phyloP scores from a whole-genome alignment of 2,888 invertebrate genomes.

The Nomada goodeniana region DNA sequence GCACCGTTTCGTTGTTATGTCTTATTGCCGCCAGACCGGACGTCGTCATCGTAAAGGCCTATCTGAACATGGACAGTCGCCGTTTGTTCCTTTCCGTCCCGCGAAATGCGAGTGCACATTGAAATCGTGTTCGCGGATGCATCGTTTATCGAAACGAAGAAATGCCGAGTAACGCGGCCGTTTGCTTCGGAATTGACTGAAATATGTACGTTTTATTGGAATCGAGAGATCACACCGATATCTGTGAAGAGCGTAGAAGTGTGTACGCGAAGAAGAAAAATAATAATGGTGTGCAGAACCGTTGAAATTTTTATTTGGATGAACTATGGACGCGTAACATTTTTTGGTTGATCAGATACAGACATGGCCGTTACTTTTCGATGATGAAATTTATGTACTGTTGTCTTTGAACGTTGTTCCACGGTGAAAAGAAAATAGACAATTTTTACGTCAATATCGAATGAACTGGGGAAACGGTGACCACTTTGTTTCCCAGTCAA shows the following conservation, averaged over 20 bases:
- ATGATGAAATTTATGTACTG: too few species aligned
- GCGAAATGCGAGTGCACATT: slow-evolving; percentile 44
- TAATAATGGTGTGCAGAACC: background rate
- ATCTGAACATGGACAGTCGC: slow-evolving; percentile 21
- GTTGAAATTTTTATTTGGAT: too few species aligned
- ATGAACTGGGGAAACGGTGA: too few species aligned
- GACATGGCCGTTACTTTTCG: too few species aligned
- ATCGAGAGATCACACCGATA: slow-evolving; percentile 32
- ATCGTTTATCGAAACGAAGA: slow-evolving; percentile 43
- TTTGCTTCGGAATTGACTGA: slow-evolving; percentile 21
- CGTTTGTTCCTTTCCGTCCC: slow-evolving; percentile 10
- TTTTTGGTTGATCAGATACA: too few species aligned
- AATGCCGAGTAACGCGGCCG: slow-evolving; percentile 43
- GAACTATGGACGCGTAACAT: too few species aligned
- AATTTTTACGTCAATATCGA: too few species aligned
- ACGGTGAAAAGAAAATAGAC: too few species aligned
- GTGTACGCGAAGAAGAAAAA: slow-evolving; percentile 4
- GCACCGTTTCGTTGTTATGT: slow-evolving; percentile 56
- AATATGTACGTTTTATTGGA: slow-evolving; percentile 27
- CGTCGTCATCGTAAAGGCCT: slow-evolving; percentile 43
- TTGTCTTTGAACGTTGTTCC: too few species aligned
- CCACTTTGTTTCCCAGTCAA: too few species aligned
- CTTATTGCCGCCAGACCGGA: slow-evolving; percentile 52
- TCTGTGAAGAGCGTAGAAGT: background rate
- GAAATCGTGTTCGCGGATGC: slow-evolving; percentile 37